phyloP scores from a whole-genome alignment of 2,888 invertebrate genomes.

The Heterodera filipjevi region DNA sequence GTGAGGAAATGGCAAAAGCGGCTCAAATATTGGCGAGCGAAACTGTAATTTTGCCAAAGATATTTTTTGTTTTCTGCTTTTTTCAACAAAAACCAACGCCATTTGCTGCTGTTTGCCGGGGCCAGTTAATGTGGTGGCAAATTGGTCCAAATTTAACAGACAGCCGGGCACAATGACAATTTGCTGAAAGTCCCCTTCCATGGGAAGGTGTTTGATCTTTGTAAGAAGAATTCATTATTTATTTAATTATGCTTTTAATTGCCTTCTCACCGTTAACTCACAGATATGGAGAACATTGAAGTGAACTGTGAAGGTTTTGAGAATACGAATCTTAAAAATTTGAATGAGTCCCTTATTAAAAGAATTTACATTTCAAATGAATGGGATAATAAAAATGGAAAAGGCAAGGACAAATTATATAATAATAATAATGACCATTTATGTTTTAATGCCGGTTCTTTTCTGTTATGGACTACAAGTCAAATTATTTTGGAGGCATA shows the following conservation, averaged over 20 bases:
- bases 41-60: background rate
- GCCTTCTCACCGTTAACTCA: background rate
- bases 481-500: no score
- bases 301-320: background rate
- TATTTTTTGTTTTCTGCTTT: background rate
- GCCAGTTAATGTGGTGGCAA: background rate
- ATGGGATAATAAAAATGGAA: no score
- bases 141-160: background rate
- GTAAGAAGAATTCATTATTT: background rate
- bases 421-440: no score
- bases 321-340: background rate
- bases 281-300: background rate
- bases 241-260: background rate
- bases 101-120: constrained; percentile 10
- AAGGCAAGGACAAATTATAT: no score
- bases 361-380: no score
- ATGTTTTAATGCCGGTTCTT: no score
- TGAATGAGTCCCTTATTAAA: background rate
- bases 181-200: no score
- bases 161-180: constrained; percentile 6
- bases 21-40: background rate
- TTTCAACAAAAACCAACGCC: background rate
- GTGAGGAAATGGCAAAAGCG: background rate
- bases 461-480: no score
- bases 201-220: background rate